Conservation (phyloP, 2,797 vertebrate species). For the Morelia viridis region DNA sequence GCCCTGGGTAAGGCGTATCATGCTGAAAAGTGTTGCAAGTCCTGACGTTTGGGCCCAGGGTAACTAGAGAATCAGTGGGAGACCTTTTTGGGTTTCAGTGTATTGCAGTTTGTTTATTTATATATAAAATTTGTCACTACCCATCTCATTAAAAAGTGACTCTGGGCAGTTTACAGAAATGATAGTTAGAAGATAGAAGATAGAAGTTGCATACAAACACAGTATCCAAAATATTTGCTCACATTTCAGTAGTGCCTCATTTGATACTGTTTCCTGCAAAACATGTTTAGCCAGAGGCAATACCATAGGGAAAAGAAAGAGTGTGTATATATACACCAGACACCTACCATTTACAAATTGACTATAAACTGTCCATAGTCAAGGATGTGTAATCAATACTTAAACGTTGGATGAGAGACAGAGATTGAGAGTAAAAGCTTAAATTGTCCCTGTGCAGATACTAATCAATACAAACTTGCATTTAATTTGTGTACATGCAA, state of each 20-base stretch:
- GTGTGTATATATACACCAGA: neutral
- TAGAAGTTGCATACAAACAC: neutral
- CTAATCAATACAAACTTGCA: constrained; percentile 1
- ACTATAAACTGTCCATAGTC: neutral
- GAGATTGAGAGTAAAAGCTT: neutral
- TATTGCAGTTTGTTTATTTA: too few relatives aligned
- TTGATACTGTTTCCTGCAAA: neutral
- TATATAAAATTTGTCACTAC: too few relatives aligned
- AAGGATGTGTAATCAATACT: neutral
- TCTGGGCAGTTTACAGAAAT: too few relatives aligned
- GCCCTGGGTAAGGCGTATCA: constrained; percentile 75
- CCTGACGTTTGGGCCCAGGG: neutral
- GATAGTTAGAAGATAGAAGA: neutral
- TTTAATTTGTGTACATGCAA: constrained; percentile 13
- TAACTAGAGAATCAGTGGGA: neutral
- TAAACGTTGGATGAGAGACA: neutral
- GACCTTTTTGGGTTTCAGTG: neutral
- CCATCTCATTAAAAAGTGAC: too few relatives aligned
- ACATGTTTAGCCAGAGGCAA: neutral
- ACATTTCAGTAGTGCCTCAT: neutral
- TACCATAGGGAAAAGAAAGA: neutral
- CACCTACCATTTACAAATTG: neutral
- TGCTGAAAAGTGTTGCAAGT: neutral
- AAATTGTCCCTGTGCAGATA: neutral
- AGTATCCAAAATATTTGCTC: neutral